Evolutionary conservation across 2,797 vertebrate genomes (phyloP).

Genomic region (Manis pentadactyla): DNA sequence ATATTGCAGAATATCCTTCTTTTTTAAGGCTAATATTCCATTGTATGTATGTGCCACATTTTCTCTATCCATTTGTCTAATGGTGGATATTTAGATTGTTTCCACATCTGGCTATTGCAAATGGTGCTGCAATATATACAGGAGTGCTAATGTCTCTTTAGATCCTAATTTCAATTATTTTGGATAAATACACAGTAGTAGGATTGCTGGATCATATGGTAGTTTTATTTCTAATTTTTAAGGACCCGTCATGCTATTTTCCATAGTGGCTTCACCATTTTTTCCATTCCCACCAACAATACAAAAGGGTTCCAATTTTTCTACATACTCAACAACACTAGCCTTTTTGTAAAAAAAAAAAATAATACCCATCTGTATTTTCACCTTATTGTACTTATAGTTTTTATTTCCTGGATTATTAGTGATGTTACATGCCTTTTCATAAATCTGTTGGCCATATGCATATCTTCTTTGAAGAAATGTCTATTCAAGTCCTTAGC

Average conservation of each 20-base stretch:
- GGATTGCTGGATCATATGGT: background rate
- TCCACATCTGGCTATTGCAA: background rate
- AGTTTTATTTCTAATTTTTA: background rate
- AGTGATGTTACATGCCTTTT: background rate
- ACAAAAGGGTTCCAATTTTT: background rate
- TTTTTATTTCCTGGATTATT: background rate
- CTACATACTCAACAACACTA: background rate
- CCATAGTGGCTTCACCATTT: background rate
- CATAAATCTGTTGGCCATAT: background rate
- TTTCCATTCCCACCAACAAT: background rate
- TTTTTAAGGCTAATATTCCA: background rate
- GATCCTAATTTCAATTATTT: background rate
- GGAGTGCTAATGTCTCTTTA: background rate
- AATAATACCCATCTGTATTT: background rate
- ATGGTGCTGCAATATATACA: background rate
- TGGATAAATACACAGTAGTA: background rate
- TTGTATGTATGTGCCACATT: background rate
- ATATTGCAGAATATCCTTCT: background rate
- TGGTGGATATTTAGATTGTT: background rate
- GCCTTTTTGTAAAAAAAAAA: background rate
- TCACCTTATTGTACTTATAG: background rate
- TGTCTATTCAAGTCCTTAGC: background rate
- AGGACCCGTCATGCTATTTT: background rate
- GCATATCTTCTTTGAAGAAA: background rate
- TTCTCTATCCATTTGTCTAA: background rate